Base-by-base conservation (phyloP, 2,888 invertebrate species). In the Apodemia duryi region DNA sequence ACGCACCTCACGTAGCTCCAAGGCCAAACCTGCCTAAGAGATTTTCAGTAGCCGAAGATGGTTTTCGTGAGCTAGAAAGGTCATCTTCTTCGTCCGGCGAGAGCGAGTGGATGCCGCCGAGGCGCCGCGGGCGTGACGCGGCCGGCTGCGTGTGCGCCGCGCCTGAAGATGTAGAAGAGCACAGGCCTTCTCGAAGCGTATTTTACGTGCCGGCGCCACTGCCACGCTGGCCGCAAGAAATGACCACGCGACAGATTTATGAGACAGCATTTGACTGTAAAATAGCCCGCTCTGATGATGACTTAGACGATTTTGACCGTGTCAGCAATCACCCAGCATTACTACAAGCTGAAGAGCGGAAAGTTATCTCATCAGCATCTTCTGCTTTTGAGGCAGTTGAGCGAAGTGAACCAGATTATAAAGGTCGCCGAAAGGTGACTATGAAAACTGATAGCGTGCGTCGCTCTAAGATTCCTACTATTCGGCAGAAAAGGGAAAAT, bases 261-360 rank as follows among this genome's bases (percentile, higher is more conserved):
- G 97, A 97, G 88, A 97, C 97, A 66, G 97, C 97, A 67, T 97
- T 97, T 85, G 97, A 97, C 86, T 96, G 96, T 85, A 96, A 96
- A 86, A 95, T 97, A 77, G 95, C 95, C 79, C 95, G 95, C 71
- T 96, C 96, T 9, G 95, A 95, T 75, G 95, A 95, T 82, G 95
- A 97, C 74, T 93, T 97, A 79, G 96, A 97, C 77, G 95, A 95
- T 74, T 94, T 97, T 64, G 96, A 97, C 75, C 94, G 96, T 68
- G 94, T 97, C 69, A 95, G 95, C 72, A 97, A 96, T 80, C 96
- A 96, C 77, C 95, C 96, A 13, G 94, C 96, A 63, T 87, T 97
- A 64, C 84, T 95, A 66, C 94, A 95, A 81, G 85, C 88, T 21
- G 90, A 89, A 63, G 88, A 89, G 51, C 84, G 92, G 2, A 90